Evolutionary conservation across 2,888 invertebrate genomes (phyloP).

Genomic region (Hirtodrosophila cameraria): DNA sequence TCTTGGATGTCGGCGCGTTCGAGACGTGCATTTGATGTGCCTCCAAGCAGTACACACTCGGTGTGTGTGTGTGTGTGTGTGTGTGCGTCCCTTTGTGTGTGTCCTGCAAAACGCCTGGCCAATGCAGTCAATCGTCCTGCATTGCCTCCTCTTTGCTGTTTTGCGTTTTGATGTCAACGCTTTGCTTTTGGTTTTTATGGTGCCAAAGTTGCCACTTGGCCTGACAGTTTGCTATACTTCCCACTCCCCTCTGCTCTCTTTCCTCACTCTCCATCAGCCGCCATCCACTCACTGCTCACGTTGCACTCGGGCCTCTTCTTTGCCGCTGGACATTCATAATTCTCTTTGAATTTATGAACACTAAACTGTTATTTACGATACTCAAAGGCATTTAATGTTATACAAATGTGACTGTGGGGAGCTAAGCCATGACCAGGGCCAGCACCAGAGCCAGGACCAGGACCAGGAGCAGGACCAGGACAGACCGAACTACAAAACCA

Average conservation of each 20-base stretch:
- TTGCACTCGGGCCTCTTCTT: constrained; percentile 46
- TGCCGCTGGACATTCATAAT: constrained; percentile 78
- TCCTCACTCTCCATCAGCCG: not conserved
- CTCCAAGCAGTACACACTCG: constrained; percentile 18
- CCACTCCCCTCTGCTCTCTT: not conserved
- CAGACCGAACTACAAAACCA: constrained; percentile 16
- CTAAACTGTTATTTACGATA: constrained; percentile 82
- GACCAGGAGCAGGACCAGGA: constrained; percentile 7
- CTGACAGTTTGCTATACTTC: constrained; percentile 16
- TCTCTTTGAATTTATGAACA: constrained; percentile 82
- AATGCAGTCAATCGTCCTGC: constrained; percentile 62
- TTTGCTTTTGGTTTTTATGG: constrained; percentile 63
- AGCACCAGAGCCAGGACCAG: constrained; percentile 5
- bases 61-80: not conserved
- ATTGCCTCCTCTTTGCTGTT: constrained; percentile 61
- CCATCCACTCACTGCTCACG: constrained; percentile 26
- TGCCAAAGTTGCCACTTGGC: constrained; percentile 54
- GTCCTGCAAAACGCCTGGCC: constrained; percentile 25
- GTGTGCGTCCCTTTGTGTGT: constrained; percentile 16
- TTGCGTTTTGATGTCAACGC: constrained; percentile 63
- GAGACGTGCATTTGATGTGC: constrained; percentile 71
- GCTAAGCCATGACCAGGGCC: constrained; percentile 8
- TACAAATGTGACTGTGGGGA: constrained; percentile 74
- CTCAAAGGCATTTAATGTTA: constrained; percentile 79
- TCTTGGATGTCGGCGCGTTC: constrained; percentile 65